Conservation (phyloP, 2,113 vertebrate genomes). For the Tylochromis polylepis region DNA sequence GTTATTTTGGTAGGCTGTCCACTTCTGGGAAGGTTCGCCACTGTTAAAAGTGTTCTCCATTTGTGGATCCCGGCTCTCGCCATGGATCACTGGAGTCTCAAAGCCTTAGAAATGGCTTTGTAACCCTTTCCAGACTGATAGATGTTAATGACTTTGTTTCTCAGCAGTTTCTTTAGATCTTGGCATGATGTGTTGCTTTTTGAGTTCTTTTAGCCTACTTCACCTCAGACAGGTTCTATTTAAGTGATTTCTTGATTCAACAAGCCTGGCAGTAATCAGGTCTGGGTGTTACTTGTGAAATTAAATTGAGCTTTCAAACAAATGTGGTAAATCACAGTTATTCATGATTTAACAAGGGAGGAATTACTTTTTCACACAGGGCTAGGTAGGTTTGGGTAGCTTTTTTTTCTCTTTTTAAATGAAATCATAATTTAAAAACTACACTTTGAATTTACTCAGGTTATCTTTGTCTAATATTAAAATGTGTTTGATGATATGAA, state of each 20-base stretch:
- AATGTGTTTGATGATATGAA: background rate
- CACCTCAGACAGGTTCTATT: background rate
- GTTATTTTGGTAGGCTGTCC: background rate
- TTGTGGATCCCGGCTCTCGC: background rate
- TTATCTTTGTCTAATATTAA: background rate
- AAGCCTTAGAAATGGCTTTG: background rate
- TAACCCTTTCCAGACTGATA: background rate
- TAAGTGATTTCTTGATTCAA: background rate
- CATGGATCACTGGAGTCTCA: background rate
- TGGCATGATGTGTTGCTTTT: background rate
- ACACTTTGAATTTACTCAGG: background rate
- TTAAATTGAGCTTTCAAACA: background rate
- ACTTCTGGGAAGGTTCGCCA: rapidly evolving
- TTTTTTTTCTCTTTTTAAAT: background rate
- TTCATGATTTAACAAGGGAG: background rate
- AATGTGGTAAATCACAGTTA: background rate
- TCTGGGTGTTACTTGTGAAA: background rate
- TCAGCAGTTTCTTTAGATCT: background rate
- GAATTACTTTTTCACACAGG: background rate
- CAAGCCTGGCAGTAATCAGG: background rate
- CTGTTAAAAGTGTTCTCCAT: background rate
- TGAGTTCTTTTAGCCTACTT: background rate
- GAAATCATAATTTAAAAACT: background rate
- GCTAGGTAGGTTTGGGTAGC: background rate
- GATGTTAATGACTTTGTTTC: background rate